These are phyloP conservation scores for Muscicapa adusta DNA, from an alignment of 2,113 vertebrate species.

Conservation along the genomic window DNA sequence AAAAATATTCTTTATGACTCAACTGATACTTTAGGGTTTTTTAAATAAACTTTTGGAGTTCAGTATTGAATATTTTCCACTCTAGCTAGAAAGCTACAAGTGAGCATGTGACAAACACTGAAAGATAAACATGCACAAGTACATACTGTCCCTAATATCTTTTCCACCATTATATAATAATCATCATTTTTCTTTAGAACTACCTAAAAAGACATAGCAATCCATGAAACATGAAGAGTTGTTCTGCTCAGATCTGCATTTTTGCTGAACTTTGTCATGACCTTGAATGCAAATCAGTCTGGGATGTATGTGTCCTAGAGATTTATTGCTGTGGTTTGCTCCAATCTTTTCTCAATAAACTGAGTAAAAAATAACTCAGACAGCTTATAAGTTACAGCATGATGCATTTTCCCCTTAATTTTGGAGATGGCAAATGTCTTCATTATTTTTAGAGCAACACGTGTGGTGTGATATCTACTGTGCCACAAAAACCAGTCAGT, in stretches of 20 bases:
- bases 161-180: background rate
- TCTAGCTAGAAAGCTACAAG: background rate
- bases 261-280: slow-evolving; percentile 30
- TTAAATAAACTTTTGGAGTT: background rate
- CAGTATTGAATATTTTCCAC: background rate
- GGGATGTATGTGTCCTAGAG: background rate
- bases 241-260: slow-evolving; percentile 8
- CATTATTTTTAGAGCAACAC: slow-evolving; percentile 6
- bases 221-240: background rate
- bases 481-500: background rate
- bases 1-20: background rate
- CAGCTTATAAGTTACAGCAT: slow-evolving; percentile 32
- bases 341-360: slow-evolving; percentile 46
- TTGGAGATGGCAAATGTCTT: background rate
- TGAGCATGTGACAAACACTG: background rate
- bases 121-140: background rate
- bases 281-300: slow-evolving; percentile 40
- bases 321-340: slow-evolving; percentile 42
- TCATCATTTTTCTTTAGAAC: background rate
- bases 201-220: background rate
- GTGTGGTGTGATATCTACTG: background rate
- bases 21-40: background rate
- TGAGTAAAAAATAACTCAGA: slow-evolving; percentile 46
- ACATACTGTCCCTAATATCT: background rate
- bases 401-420: background rate